Percentiles rank a stretch among this genome's conserved stretches.
Conservation (phyloP, 2,113 vertebrate genomes). For the Ifrita kowaldi region DNA sequence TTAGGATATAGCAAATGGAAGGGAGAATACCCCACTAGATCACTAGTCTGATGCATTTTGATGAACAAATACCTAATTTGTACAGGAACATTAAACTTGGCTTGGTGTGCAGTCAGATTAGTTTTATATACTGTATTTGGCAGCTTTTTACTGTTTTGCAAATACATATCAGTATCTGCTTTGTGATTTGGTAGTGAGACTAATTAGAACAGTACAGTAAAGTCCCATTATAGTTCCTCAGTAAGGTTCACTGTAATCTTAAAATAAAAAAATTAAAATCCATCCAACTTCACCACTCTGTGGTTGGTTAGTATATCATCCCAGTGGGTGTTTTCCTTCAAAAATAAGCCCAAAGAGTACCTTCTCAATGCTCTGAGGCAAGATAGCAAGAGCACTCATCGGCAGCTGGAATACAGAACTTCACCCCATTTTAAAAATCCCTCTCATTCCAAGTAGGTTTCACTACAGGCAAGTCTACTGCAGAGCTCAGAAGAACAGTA, state of each 20-base stretch:
- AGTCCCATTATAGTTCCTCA: not conserved
- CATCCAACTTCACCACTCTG: not conserved
- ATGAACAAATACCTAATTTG: not conserved
- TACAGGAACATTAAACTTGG: not conserved
- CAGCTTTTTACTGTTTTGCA: not conserved
- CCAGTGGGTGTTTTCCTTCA: not conserved
- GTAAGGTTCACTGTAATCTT: not conserved
- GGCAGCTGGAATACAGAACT: not conserved
- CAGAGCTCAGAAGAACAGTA: constrained; percentile 58
- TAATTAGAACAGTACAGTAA: not conserved
- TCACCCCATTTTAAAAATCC: not conserved
- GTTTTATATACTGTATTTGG: not conserved
- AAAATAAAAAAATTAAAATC: not conserved
- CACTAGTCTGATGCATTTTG: not conserved
- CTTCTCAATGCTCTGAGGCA: constrained; percentile 48
- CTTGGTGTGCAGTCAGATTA: not conserved
- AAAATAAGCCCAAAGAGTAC: constrained; percentile 53
- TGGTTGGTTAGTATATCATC: not conserved
- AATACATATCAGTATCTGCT: not conserved
- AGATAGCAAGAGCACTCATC: constrained; percentile 12
- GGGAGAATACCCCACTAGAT: not conserved
- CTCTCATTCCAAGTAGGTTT: constrained; percentile 7
- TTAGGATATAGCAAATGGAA: not conserved
- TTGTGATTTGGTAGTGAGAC: not conserved
- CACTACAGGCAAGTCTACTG: constrained; percentile 23